Base-by-base conservation (phyloP, 1,140 invertebrate genomes). In the Neodiprion lecontei region DNA sequence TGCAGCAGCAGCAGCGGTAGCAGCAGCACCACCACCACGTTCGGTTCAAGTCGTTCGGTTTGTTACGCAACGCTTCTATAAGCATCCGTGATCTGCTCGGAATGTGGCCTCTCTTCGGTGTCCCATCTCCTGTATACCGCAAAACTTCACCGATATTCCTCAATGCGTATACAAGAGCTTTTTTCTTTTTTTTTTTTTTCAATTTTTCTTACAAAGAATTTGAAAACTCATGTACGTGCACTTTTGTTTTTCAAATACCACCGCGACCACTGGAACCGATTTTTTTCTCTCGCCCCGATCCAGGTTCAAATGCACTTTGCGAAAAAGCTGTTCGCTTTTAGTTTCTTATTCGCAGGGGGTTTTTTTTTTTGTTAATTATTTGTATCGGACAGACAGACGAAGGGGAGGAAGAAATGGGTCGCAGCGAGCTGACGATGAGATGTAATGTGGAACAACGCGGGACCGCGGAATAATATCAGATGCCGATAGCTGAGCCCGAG, bases 21-120 rank as follows among this genome's bases (percentile, higher is more conserved):
- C 67, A 21, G 70, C 67, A 61, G 49, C 69, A 69, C 76, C 74
- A 75, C 74, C 74, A 68, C 65, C 65, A 73, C 81, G 28, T 1
- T 40, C 2, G 28, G 28, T 40, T 83, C 78, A 84, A 80, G 28
- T 40, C 28, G 28, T 40, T 40, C 28, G 28, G 80, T 72, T 12
- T 77, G 83, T 88, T 88, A 88, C 87, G 86, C 83, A 88, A 88
- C 82, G 85, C 81, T 88, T 88, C 86, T 88, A 88, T 88, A 87
- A 88, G 85, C 87, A 88, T 88, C 86, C 86, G 83, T 86, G 86
- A 88, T 88, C 86, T 82, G 85, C 84, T 85, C 81, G 84, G 86
- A 88, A 88, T 87, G 85, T 85, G 77, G 76, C 78, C 76, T 71
- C 70, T 69, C 68, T 14, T 40, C 28, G 28, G 28, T 40, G 28